A percentile compares a stretch with the other conserved stretches of the same genome.
phyloP scores from a whole-genome alignment of 2,113 vertebrate species.

The Morone saxatilis region DNA sequence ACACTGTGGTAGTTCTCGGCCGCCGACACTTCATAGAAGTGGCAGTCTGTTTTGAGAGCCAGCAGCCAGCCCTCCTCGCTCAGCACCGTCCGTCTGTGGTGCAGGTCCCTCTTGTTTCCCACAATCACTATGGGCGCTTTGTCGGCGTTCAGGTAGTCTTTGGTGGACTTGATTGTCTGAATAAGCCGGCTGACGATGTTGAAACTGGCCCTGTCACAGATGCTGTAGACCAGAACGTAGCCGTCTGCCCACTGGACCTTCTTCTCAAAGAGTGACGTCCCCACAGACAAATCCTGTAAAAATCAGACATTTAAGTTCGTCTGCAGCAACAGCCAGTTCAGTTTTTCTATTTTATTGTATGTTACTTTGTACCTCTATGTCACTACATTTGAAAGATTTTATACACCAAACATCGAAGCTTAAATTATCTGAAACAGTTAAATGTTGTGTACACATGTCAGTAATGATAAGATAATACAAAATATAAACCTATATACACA shows the following conservation, averaged over 20 bases:
- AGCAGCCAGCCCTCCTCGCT: slow-evolving; percentile 89
- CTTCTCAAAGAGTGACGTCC: slow-evolving; percentile 83
- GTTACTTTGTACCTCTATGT: background rate
- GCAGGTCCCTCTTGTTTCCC: slow-evolving; percentile 89
- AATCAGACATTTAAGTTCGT: slow-evolving; percentile 3
- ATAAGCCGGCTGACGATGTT: slow-evolving; percentile 84
- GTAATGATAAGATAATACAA: background rate
- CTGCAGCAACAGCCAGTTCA: background rate
- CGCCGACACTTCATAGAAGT: slow-evolving; percentile 89
- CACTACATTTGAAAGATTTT: background rate
- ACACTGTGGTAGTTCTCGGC: slow-evolving; percentile 90
- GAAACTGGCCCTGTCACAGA: slow-evolving; percentile 91
- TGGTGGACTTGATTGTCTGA: slow-evolving; percentile 86
- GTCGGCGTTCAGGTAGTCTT: slow-evolving; percentile 81
- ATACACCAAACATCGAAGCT: background rate
- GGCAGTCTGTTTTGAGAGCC: slow-evolving; percentile 87
- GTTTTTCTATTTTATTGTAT: background rate
- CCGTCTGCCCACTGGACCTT: slow-evolving; percentile 90
- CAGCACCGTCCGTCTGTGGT: slow-evolving; percentile 85
- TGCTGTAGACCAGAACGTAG: slow-evolving; percentile 91
- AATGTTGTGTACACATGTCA: background rate
- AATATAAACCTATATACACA: too few relatives aligned
- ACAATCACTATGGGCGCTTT: slow-evolving; percentile 88
- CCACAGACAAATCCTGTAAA: slow-evolving; percentile 77
- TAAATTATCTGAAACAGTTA: background rate